Evolutionary conservation across 2,888 invertebrate species (phyloP), one percentile per base, ranked within the genome.

Genomic region (Muscina levida): DNA sequence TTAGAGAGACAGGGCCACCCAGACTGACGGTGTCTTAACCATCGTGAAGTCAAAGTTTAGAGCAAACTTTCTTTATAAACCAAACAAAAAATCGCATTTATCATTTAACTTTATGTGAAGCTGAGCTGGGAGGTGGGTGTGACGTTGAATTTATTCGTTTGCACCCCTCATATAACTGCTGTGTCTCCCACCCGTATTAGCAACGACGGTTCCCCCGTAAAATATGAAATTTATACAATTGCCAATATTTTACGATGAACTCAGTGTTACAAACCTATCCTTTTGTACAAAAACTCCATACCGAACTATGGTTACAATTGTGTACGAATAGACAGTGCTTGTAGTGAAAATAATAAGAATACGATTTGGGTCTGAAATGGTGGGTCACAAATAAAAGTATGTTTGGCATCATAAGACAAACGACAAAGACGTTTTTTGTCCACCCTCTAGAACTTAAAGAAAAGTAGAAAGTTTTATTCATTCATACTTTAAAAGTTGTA

Each of bases 51-150:
- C 17, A 31, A 51, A 51, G 66, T 46, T 46, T 22, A 62, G 2
- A 26, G 15, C 8, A 53, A 42, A 48, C 44, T 56, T 31, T 62
- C 22, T 42, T n/a, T 62, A 62, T 59, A 22, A 26, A 53, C 39
- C 53, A 42, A 37, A 70, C 42, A 70, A 22, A 53, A 56, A 56
- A 46, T 71, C 53, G 44, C 65, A 71, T 76, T 76, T 76, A 76
- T 76, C 71, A 76, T 66, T 71, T 53, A 71, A 71, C 76, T 65
- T 76, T 71, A 66, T 71, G 44, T 17, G 66, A 31, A 48, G 31
- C 44, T 71, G 2, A 62, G 37, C 5, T 48, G 48, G 17, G 31
- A 13, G 2, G 46, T 5, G 66, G 26, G 66, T 17, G 46, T 48
- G 66, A 8, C 3, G 31, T 66, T 66, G 46, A 66, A 66, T 66